A percentile compares a stretch with the other conserved stretches of the same genome.
Conservation (phyloP, 2,888 invertebrate genomes). For the Patella depressa region DNA sequence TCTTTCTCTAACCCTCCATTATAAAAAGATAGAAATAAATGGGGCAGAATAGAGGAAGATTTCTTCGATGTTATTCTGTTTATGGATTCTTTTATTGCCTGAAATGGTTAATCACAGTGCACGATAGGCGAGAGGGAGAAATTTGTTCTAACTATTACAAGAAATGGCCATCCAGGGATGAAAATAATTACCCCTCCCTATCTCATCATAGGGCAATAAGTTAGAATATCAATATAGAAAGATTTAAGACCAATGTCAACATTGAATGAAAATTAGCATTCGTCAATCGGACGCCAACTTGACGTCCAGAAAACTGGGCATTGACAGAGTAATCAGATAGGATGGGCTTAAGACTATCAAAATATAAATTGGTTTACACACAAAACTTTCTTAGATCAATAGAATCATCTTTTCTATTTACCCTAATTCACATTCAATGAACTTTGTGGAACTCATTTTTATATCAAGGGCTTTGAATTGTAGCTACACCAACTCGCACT, state of each 20-base stretch:
- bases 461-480: no score
- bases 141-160: neutral
- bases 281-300: conserved; percentile 11
- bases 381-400: conserved; percentile 31
- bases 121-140: neutral
- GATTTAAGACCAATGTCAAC: no score
- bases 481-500: no score
- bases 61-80: neutral
- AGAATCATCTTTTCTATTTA: conserved; percentile 23
- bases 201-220: no score
- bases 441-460: neutral
- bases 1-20: no score
- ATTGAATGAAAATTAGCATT: no score
- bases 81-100: neutral
- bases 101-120: neutral
- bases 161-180: no score
- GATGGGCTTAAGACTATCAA: conserved; percentile 31
- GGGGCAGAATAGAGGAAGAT: neutral
- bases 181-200: no score
- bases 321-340: conserved; percentile 31
- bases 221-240: no score
- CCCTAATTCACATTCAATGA: conserved; percentile 20
- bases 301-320: neutral
- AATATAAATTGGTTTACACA: conserved; percentile 38
- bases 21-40: neutral